These are phyloP conservation scores for Phrynocephalus guinanensis DNA, from an alignment of 2,797 vertebrate species.

Conservation along the genomic window DNA sequence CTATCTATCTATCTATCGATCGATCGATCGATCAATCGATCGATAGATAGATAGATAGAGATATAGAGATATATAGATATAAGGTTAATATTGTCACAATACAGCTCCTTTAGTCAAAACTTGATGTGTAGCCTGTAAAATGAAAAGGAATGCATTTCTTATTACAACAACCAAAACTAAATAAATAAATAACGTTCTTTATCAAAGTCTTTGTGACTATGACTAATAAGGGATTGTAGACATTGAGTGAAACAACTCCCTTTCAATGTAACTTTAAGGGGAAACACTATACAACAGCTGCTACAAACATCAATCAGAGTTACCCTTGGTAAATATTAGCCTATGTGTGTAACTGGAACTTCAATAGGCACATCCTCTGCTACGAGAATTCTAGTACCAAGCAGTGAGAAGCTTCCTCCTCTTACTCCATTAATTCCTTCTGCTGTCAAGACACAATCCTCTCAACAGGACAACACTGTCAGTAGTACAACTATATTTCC, in stretches of 20 bases:
- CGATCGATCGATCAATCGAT: too few relatives aligned
- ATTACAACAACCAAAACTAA: background rate
- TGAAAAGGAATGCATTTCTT: background rate
- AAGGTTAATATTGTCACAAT: background rate
- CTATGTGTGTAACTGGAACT: background rate
- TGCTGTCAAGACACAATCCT: background rate
- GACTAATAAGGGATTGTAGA: slow-evolving; percentile 20
- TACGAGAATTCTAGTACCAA: background rate
- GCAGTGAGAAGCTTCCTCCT: background rate
- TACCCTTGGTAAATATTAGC: too few relatives aligned
- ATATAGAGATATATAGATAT: too few relatives aligned
- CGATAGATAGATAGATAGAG: too few relatives aligned
- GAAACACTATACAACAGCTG: slow-evolving; percentile 5
- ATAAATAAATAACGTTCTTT: background rate
- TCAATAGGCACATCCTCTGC: background rate
- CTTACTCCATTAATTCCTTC: background rate
- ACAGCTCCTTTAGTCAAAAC: background rate
- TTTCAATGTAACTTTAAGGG: background rate
- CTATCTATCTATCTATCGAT: too few relatives aligned
- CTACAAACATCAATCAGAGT: slow-evolving; percentile 8
- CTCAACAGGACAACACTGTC: too few relatives aligned
- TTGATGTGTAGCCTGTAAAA: background rate
- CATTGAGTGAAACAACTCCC: background rate
- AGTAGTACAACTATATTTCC: background rate
- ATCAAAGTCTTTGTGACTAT: slow-evolving; percentile 2